Percentiles rank a stretch among this genome's conserved stretches.
Evolutionary conservation across 2,888 invertebrate species (phyloP).

Genomic region (Philopedon plagiatum): DNA sequence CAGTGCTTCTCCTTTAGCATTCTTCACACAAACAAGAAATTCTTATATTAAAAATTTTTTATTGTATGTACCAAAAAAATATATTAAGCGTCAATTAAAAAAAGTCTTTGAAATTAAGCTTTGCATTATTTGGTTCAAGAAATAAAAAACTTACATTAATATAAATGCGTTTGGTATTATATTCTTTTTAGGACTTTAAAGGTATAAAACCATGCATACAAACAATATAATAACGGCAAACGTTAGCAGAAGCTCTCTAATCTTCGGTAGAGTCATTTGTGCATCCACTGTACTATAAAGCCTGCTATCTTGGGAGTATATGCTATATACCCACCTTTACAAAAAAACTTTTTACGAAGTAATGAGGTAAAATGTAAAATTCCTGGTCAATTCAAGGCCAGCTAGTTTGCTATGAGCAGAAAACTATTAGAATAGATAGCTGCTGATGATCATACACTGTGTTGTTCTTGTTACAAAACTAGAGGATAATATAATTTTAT

Average conservation of each 20-base stretch:
- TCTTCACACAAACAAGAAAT: too few relatives aligned
- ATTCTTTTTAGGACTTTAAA: too few relatives aligned
- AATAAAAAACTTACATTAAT: too few relatives aligned
- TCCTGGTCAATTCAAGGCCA: constrained; percentile 18
- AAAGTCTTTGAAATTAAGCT: too few relatives aligned
- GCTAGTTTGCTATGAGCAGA: constrained; percentile 16
- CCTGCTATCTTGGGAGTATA: neutral
- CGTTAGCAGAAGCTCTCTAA: too few relatives aligned
- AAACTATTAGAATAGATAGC: constrained; percentile 16
- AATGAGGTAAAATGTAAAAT: constrained; percentile 24
- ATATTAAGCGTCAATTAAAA: too few relatives aligned
- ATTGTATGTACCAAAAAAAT: too few relatives aligned
- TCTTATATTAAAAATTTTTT: too few relatives aligned
- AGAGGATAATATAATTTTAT: neutral
- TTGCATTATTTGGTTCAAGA: too few relatives aligned
- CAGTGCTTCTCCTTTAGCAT: too few relatives aligned
- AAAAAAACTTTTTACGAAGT: constrained; percentile 11
- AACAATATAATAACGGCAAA: neutral
- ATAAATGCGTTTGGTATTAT: too few relatives aligned
- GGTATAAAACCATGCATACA: too few relatives aligned
- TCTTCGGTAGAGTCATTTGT: constrained; percentile 2
- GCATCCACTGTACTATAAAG: neutral
- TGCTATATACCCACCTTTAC: neutral
- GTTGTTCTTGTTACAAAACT: neutral
- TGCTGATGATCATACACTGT: neutral